Evolutionary conservation across 2,797 vertebrate genomes (phyloP).

Genomic region (Phaenicophaeus curvirostris): DNA sequence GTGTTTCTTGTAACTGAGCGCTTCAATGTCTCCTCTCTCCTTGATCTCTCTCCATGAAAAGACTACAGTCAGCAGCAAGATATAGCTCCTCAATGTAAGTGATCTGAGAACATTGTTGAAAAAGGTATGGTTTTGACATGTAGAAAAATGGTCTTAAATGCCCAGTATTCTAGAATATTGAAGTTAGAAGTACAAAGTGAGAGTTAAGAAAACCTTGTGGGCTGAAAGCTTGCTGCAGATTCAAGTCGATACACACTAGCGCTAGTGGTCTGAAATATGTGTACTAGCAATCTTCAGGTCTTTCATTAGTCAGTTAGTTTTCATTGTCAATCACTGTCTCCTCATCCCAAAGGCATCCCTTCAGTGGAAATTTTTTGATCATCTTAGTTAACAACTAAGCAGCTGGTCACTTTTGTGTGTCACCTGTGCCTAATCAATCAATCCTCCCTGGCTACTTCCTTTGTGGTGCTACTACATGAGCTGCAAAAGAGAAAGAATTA

Average conservation of each 20-base stretch:
- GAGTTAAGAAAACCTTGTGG: background rate
- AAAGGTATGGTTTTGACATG: background rate
- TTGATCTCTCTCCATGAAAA: background rate
- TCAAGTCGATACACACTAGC: background rate
- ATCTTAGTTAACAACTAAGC: background rate
- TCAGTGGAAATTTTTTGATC: background rate
- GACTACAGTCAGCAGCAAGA: background rate
- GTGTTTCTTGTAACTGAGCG: background rate
- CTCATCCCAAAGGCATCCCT: background rate
- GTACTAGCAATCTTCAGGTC: background rate
- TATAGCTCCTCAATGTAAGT: background rate
- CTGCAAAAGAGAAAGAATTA: conserved; percentile 5
- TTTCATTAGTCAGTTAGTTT: conserved; percentile 9
- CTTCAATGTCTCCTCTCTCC: background rate
- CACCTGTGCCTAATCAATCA: background rate
- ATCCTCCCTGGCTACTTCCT: background rate
- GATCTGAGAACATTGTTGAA: background rate
- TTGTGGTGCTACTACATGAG: background rate
- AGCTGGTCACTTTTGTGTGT: background rate
- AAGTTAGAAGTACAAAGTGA: background rate
- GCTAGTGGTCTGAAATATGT: background rate
- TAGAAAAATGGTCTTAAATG: background rate
- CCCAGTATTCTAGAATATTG: background rate
- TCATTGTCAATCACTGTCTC: background rate
- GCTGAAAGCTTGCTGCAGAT: background rate